Evolutionary conservation across 2,797 vertebrate species (phyloP), one percentile per base, ranked within the genome.

Genomic region (Fratercula arctica): DNA sequence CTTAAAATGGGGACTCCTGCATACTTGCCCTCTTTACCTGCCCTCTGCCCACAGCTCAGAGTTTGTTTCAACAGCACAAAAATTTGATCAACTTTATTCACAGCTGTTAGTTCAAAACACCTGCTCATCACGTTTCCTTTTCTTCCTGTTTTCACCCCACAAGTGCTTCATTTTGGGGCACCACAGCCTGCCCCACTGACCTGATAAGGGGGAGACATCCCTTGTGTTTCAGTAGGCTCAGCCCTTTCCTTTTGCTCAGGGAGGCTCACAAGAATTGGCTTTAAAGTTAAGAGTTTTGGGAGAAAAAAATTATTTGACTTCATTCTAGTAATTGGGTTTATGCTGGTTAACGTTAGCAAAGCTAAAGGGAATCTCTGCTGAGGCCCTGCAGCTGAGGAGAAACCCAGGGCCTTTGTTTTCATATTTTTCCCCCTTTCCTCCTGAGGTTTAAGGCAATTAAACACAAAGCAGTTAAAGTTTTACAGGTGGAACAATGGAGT

Each of bases 131-230:
- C 1, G 1, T 29, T 70, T 53, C 53, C 35, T 72, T 67, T 76
- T 73, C 67, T 23, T 66, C 31, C 54, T 43, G 31, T 51, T 87
- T 61, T 57, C 35, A 19, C 33, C 20, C 68, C 51, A 43, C 12
- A 61, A 64, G 26, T 25, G 33, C 21, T 48, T 48, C 15, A 18
- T 43, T 41, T 19, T 1, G 31, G 57, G 68, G 33, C 63, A 16
- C 48, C 0, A 5, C 6, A 23, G 28, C 21, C 48, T 37, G 54
- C 39, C 39, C 54, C 2, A 1, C 46, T 45, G 33, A 15, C n/a
- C 51, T 0, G 1, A 2, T 20, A 28, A 35, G 35, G n/a, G 19
- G n/a, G 20, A 53, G 39, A 59, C 0, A 0, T 31, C 33, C 56
- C 20, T n/a, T 18, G 41, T 39, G 28, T 51, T 74, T 35, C 57